Conservation (phyloP, 2,888 invertebrate species). For the Drosophila vallismaia region DNA sequence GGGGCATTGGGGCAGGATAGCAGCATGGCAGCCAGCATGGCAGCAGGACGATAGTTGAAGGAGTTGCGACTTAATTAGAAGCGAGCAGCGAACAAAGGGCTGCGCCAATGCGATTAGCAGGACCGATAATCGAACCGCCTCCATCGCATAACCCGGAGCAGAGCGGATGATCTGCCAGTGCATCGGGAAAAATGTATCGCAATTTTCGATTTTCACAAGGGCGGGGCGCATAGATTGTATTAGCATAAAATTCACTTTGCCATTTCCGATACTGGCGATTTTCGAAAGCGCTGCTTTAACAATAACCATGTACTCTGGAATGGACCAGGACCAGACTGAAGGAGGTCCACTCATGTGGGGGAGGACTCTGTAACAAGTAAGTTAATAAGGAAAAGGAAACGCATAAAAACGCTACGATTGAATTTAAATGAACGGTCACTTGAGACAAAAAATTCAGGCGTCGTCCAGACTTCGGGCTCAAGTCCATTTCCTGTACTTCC, state of each 20-base stretch:
- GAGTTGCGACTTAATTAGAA: conserved; percentile 36
- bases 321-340: conserved; percentile 33
- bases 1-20: conserved; percentile 9
- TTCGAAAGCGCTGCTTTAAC: conserved; percentile 72
- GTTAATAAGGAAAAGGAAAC: conserved; percentile 75
- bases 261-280: conserved; percentile 76
- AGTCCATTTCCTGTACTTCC: conserved; percentile 57
- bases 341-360: background rate
- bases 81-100: conserved; percentile 18
- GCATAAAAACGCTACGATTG: conserved; percentile 74
- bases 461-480: conserved; percentile 15
- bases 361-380: conserved; percentile 60
- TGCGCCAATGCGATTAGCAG: conserved; percentile 23
- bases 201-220: conserved; percentile 13
- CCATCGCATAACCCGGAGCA: background rate
- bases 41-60: conserved; percentile 17
- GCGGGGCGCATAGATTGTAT: conserved; percentile 27
- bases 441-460: conserved; percentile 39
- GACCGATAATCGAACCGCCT: conserved; percentile 25
- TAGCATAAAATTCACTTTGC: conserved; percentile 71
- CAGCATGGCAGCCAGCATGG: background rate
- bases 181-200: background rate
- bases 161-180: background rate
- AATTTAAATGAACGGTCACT: conserved; percentile 75
- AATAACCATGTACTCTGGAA: background rate